Evolutionary conservation across 2,113 vertebrate genomes (phyloP).

Genomic region (Silurus asotus): DNA sequence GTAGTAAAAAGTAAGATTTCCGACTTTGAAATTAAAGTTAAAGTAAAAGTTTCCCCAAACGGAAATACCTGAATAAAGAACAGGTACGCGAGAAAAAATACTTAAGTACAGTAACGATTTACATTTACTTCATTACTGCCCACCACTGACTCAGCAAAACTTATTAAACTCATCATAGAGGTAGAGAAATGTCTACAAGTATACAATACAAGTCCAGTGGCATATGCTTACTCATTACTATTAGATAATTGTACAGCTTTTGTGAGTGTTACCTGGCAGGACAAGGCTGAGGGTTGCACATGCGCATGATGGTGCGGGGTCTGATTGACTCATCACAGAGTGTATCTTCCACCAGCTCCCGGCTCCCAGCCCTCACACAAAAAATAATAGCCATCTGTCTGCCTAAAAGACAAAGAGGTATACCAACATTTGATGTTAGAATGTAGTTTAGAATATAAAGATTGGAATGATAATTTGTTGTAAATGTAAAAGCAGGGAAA

Average conservation of each 20-base stretch:
- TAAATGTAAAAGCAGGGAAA: neutral
- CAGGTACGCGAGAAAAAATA: no score
- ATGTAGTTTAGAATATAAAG: neutral
- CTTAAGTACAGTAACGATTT: no score
- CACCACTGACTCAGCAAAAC: neutral
- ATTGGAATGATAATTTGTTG: neutral
- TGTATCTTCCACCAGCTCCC: constrained; percentile 71
- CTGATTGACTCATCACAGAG: constrained; percentile 76
- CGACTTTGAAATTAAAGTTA: no score
- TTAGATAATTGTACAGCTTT: neutral
- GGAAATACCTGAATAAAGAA: no score
- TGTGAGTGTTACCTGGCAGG: constrained; percentile 76
- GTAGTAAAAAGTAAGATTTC: no score
- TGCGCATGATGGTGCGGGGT: constrained; percentile 75
- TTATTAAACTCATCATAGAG: neutral
- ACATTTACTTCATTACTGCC: no score
- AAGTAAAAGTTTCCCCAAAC: no score
- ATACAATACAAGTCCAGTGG: neutral
- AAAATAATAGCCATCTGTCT: constrained; percentile 81
- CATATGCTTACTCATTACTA: neutral
- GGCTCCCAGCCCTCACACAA: constrained; percentile 76
- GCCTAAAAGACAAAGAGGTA: constrained; percentile 67
- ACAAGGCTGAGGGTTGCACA: constrained; percentile 81
- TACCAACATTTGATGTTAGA: neutral
- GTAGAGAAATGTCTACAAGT: neutral